Evolutionary conservation across 2,797 vertebrate genomes (phyloP).

Genomic region (Platalea minor): DNA sequence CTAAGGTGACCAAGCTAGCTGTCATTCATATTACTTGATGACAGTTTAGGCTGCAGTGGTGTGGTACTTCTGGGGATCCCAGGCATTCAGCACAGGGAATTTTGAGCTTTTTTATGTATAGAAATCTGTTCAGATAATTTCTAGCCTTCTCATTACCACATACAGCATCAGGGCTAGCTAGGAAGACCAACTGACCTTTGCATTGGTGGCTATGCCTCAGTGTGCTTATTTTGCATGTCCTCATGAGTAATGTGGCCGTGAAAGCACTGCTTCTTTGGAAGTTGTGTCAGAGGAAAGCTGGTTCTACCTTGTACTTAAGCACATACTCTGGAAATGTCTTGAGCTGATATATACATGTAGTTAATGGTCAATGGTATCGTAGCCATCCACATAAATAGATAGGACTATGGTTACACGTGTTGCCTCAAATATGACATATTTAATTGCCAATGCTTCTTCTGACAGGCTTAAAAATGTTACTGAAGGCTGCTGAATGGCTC

Average conservation of each 20-base stretch:
- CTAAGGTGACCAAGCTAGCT: background rate
- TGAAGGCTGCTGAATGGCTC: background rate
- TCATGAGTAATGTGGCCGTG: fast-evolving
- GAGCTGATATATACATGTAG: background rate
- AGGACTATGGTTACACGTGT: background rate
- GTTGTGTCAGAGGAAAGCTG: background rate
- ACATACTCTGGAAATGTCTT: background rate
- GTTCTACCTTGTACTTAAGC: background rate
- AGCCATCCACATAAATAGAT: background rate
- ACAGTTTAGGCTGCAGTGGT: background rate
- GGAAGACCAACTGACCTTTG: background rate
- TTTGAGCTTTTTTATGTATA: background rate
- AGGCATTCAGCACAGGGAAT: background rate
- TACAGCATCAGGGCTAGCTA: background rate
- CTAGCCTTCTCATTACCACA: background rate
- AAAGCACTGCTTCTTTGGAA: background rate
- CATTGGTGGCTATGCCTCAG: background rate
- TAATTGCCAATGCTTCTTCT: background rate
- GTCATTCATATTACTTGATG: background rate
- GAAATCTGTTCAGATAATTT: background rate
- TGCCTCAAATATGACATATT: background rate
- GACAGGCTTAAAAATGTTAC: background rate
- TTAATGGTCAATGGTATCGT: background rate
- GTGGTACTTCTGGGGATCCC: background rate
- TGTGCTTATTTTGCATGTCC: background rate